Percentiles rank a stretch among this genome's conserved stretches.
Evolutionary conservation across 2,113 vertebrate genomes (phyloP).

Genomic region (Pteruthius melanotis): DNA sequence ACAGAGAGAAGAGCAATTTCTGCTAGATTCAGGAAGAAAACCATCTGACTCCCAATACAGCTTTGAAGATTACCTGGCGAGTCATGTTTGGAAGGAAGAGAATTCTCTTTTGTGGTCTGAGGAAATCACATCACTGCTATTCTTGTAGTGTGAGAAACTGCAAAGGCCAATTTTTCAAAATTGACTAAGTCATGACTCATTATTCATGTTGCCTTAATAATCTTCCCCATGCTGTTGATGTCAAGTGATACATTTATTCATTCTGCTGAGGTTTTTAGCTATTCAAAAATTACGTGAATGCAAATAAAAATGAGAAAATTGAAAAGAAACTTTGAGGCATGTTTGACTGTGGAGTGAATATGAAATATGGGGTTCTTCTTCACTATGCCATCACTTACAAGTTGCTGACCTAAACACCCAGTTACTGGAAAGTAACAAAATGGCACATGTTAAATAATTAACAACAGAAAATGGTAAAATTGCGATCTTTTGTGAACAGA

Average conservation of each 20-base stretch:
- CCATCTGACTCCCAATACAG: background rate
- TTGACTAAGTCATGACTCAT: background rate
- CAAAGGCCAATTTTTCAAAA: background rate
- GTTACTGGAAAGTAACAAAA: background rate
- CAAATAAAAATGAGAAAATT: background rate
- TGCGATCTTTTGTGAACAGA: background rate
- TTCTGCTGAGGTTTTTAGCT: background rate
- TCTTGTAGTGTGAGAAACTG: background rate
- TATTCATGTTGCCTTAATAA: background rate
- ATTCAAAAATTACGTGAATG: background rate
- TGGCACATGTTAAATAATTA: background rate
- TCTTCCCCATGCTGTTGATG: background rate
- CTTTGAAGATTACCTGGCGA: background rate
- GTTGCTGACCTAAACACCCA: background rate
- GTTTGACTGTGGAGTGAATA: background rate
- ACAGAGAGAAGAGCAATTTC: background rate
- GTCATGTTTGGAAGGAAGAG: background rate
- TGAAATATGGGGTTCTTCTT: background rate
- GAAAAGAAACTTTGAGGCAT: background rate
- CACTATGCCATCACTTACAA: background rate
- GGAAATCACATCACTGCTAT: background rate
- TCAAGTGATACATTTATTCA: background rate
- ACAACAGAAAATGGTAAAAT: background rate
- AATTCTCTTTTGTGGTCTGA: background rate
- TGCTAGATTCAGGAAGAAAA: background rate